Percentiles rank a stretch among this genome's conserved stretches.
phyloP scores from a whole-genome alignment of 2,113 vertebrate genomes.

The Caranx melampygus region DNA sequence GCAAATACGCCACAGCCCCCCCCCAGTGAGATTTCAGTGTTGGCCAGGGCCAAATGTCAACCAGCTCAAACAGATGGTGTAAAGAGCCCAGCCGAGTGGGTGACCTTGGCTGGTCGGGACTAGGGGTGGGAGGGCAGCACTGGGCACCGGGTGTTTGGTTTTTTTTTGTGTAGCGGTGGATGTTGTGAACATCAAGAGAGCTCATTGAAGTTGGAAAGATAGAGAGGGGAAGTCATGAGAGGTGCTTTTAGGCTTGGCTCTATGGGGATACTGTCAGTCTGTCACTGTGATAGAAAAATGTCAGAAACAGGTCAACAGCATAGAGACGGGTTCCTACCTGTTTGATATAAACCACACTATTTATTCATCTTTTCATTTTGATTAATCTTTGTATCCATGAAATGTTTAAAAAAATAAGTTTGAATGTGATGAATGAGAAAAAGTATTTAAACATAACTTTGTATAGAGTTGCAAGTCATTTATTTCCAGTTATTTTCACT shows the following conservation, averaged over 20 bases:
- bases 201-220: slow-evolving; percentile 21
- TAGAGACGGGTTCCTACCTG: background rate
- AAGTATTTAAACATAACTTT: background rate
- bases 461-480: background rate
- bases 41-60: slow-evolving; percentile 76
- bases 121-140: slow-evolving; percentile 23
- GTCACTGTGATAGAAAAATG: slow-evolving; percentile 27
- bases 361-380: too few relatives aligned
- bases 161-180: slow-evolving; percentile 32
- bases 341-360: background rate
- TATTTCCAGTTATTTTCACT: background rate
- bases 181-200: slow-evolving; percentile 55
- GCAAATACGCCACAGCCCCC: slow-evolving; percentile 38
- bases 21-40: slow-evolving; percentile 56
- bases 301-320: slow-evolving; percentile 8
- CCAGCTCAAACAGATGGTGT: slow-evolving; percentile 79
- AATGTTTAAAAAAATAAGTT: too few relatives aligned
- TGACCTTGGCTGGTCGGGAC: slow-evolving; percentile 55
- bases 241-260: slow-evolving; percentile 49
- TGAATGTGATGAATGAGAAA: background rate
- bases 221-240: slow-evolving; percentile 42
- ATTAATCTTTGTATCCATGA: too few relatives aligned
- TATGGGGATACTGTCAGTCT: slow-evolving; percentile 54
- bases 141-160: slow-evolving; percentile 34
- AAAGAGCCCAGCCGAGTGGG: slow-evolving; percentile 57